A percentile compares a stretch with the other conserved stretches of the same genome.
These are phyloP conservation scores for Heliocidaris tuberculata DNA, from an alignment of 35 echinoderm and acorn worm species.

Conservation along the genomic window DNA sequence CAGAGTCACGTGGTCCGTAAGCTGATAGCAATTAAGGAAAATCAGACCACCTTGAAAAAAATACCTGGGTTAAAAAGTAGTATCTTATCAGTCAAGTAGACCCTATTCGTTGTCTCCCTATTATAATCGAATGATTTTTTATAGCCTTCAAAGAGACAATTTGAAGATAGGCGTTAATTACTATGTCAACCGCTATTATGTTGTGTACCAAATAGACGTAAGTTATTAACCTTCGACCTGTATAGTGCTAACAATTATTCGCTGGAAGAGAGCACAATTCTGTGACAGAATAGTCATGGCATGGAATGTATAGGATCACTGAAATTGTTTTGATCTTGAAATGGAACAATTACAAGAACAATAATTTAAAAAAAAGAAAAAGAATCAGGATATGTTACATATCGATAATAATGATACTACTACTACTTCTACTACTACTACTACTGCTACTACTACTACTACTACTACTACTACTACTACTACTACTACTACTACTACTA, in stretches of 20 bases:
- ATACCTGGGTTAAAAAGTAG: not conserved
- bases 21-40: not conserved
- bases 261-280: not conserved
- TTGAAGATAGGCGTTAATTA: not conserved
- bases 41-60: not conserved
- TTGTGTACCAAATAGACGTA: constrained; percentile 1
- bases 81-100: not conserved
- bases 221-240: not conserved
- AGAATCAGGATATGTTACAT: too few relatives aligned
- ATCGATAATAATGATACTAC: too few relatives aligned
- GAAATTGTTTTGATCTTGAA: too few relatives aligned
- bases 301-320: too few relatives aligned
- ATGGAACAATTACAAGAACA: too few relatives aligned
- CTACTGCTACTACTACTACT: too few relatives aligned
- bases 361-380: too few relatives aligned
- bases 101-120: not conserved
- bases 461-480: too few relatives aligned
- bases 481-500: too few relatives aligned
- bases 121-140: constrained; percentile 1
- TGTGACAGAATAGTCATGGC: too few relatives aligned
- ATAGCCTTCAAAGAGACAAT: not conserved
- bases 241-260: not conserved
- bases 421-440: too few relatives aligned
- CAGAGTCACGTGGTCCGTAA: not conserved
- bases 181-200: not conserved